Evolutionary conservation across 1,140 invertebrate species (phyloP).

Genomic region (Ceratosolen solmsi): DNA sequence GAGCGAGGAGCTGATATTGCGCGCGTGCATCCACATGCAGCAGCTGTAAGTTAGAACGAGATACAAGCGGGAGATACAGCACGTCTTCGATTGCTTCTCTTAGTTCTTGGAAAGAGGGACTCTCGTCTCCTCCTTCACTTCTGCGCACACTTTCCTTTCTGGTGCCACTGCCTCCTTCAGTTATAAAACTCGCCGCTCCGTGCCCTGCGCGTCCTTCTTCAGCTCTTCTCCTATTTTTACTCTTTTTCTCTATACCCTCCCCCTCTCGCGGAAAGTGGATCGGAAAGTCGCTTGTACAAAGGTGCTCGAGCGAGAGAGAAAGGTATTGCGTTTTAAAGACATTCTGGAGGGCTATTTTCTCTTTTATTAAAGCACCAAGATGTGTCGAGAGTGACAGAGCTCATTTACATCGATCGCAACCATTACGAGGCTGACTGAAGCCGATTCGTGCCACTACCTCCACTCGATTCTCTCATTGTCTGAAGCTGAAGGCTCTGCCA

Average conservation of each 20-base stretch:
- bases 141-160: slow-evolving; percentile 32
- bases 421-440: not conserved
- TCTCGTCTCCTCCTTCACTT: slow-evolving; percentile 42
- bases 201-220: not conserved
- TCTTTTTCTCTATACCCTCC: slow-evolving; percentile 4
- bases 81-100: slow-evolving; percentile 66
- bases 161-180: slow-evolving; percentile 1
- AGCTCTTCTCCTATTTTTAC: slow-evolving; percentile 22
- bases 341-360: slow-evolving; percentile 43
- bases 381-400: slow-evolving; percentile 28
- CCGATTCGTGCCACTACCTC: not conserved
- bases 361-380: slow-evolving; percentile 18
- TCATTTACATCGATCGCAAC: slow-evolving; percentile 38
- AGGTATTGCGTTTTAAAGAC: slow-evolving; percentile 39
- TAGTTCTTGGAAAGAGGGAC: not conserved
- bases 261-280: slow-evolving; percentile 18
- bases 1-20: slow-evolving; percentile 44
- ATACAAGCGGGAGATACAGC: slow-evolving; percentile 62
- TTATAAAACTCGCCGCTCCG: slow-evolving; percentile 45
- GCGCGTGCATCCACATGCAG: slow-evolving; percentile 45
- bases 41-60: slow-evolving; percentile 48
- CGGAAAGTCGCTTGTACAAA: not conserved
- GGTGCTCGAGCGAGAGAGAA: not conserved
- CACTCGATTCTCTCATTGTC: not conserved
- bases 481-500: no score